phyloP scores from a whole-genome alignment of 2,113 vertebrate genomes.

The Glaucidium brasilianum region DNA sequence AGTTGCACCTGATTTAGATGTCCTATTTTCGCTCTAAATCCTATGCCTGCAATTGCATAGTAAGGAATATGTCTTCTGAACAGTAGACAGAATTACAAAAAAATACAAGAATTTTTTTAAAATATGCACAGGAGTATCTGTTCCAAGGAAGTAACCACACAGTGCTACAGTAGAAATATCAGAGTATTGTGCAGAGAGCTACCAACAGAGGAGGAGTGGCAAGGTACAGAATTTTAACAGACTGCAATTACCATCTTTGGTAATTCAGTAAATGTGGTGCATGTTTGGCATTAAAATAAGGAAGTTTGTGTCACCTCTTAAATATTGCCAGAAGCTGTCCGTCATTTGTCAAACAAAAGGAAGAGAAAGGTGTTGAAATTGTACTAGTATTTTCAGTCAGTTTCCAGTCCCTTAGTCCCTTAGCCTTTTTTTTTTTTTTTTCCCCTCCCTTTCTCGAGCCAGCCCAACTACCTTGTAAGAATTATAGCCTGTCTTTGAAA shows the following conservation, averaged over 20 bases:
- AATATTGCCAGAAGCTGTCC: neutral
- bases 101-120: neutral
- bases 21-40: neutral
- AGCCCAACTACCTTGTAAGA: constrained; percentile 7
- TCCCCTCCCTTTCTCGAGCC: neutral
- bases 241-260: neutral
- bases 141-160: neutral
- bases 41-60: neutral
- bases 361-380: neutral
- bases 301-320: neutral
- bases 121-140: neutral
- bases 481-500: neutral
- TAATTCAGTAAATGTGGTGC: neutral
- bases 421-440: neutral
- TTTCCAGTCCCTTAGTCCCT: neutral
- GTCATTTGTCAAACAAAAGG: neutral
- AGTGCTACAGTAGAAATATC: neutral
- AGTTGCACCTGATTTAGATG: neutral
- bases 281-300: neutral
- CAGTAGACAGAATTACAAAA: neutral
- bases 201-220: neutral
- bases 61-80: neutral
- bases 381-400: neutral
- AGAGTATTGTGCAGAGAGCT: neutral
- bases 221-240: neutral